Evolutionary conservation across 2,113 vertebrate genomes (phyloP).

Genomic region (Pipa parva): DNA sequence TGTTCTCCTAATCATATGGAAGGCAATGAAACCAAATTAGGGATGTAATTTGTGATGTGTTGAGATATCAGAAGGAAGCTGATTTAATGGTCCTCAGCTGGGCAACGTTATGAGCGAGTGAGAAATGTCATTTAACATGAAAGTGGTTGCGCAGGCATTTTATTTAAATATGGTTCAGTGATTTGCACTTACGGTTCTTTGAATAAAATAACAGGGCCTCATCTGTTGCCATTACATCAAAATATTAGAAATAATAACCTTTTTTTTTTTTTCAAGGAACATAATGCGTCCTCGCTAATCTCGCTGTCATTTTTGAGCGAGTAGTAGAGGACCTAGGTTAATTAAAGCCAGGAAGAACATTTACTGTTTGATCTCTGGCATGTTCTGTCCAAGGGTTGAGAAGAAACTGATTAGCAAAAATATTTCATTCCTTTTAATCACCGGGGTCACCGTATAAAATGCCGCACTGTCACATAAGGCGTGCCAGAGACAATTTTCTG

Average conservation of each 20-base stretch:
- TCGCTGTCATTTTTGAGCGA: constrained; percentile 19
- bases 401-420: not conserved
- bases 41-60: constrained; percentile 29
- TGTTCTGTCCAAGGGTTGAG: constrained; percentile 4
- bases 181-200: constrained; percentile 17
- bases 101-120: constrained; percentile 15
- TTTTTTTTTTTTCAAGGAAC: constrained; percentile 29
- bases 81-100: constrained; percentile 23
- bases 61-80: constrained; percentile 20
- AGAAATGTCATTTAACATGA: constrained; percentile 29
- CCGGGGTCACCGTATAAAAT: not conserved
- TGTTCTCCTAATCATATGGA: not conserved
- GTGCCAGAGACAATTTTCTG: not conserved
- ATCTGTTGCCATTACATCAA: constrained; percentile 24
- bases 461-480: too few relatives aligned
- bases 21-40: constrained; percentile 29
- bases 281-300: constrained; percentile 14
- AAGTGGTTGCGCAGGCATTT: constrained; percentile 23
- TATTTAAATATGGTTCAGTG: constrained; percentile 24
- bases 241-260: constrained; percentile 33
- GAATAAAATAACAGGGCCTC: constrained; percentile 32
- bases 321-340: constrained; percentile 14
- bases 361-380: constrained; percentile 7
- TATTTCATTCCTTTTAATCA: not conserved
- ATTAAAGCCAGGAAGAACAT: constrained; percentile 12